A percentile compares a stretch with the other conserved stretches of the same genome.
phyloP scores from a whole-genome alignment of 2,888 invertebrate species.

The Disparrhopalites patrizii region DNA sequence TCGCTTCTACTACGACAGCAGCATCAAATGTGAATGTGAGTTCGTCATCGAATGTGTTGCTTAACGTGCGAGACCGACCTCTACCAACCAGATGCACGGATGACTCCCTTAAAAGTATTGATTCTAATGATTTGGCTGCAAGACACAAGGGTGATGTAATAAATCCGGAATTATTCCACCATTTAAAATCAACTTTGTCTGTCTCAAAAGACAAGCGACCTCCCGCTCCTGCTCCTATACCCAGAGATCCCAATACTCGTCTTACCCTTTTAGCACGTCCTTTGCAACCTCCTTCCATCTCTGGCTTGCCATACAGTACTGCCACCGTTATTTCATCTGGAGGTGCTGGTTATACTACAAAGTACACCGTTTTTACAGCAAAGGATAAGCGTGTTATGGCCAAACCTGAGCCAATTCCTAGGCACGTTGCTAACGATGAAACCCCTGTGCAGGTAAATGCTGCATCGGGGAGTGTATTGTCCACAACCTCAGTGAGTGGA shows the following conservation, averaged over 20 bases:
- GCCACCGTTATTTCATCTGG: neutral
- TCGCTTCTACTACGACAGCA: neutral
- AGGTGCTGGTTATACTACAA: neutral
- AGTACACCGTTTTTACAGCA: slow-evolving; percentile 16
- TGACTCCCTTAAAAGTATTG: slow-evolving; percentile 8
- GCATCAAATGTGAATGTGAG: neutral
- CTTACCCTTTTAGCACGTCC: neutral
- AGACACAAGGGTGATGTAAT: neutral
- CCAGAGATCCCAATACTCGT: neutral
- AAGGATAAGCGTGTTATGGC: slow-evolving; percentile 12
- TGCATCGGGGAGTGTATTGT: too few species aligned
- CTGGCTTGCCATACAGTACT: neutral
- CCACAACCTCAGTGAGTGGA: too few species aligned
- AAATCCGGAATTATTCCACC: slow-evolving; percentile 16
- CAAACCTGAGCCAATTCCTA: too few species aligned
- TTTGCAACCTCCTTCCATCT: neutral
- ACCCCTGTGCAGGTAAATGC: too few species aligned
- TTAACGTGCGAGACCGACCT: slow-evolving; percentile 9
- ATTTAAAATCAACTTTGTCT: slow-evolving; percentile 17
- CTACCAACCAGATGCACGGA: slow-evolving; percentile 23
- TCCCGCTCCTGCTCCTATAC: neutral
- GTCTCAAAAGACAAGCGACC: slow-evolving; percentile 3
- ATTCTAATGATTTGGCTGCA: neutral
- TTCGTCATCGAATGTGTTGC: too few species aligned
- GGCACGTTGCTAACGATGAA: too few species aligned